These are phyloP conservation scores for Spinus olivaceus DNA, from an alignment of 2,797 vertebrate species.

Conservation along the genomic window DNA sequence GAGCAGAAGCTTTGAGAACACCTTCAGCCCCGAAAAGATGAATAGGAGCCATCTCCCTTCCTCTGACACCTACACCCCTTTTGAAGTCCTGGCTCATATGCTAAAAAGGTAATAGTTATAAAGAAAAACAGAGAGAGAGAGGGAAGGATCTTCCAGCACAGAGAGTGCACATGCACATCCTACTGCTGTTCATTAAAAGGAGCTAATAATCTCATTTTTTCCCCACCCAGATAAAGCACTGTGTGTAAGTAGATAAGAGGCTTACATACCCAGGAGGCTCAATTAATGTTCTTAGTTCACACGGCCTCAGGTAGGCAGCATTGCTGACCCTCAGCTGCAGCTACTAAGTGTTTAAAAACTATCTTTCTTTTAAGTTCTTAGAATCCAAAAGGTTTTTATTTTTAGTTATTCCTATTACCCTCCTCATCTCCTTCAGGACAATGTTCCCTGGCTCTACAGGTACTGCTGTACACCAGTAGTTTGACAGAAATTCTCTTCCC, in stretches of 20 bases:
- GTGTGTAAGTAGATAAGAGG: conserved; percentile 58
- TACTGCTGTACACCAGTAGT: background rate
- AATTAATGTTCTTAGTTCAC: conserved; percentile 54
- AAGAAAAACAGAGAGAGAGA: background rate
- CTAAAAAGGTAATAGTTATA: background rate
- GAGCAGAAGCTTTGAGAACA: background rate
- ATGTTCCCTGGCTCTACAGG: background rate
- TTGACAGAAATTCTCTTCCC: background rate
- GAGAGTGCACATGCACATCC: background rate
- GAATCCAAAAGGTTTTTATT: conserved; percentile 24
- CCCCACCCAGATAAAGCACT: background rate
- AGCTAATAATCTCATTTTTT: conserved; percentile 30
- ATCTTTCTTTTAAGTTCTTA: background rate
- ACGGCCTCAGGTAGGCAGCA: background rate
- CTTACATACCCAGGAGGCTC: conserved; percentile 58
- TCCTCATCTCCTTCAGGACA: background rate
- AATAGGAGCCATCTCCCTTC: background rate
- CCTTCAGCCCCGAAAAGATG: background rate
- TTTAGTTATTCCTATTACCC: background rate
- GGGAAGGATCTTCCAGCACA: background rate
- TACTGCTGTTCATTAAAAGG: conserved; percentile 54
- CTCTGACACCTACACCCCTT: background rate
- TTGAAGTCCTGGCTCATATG: background rate
- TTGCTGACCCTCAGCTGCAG: conserved; percentile 30
- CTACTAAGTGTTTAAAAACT: conserved; percentile 11